Conservation (phyloP, 2,888 invertebrate species). For the Alentia gelatinosa region DNA sequence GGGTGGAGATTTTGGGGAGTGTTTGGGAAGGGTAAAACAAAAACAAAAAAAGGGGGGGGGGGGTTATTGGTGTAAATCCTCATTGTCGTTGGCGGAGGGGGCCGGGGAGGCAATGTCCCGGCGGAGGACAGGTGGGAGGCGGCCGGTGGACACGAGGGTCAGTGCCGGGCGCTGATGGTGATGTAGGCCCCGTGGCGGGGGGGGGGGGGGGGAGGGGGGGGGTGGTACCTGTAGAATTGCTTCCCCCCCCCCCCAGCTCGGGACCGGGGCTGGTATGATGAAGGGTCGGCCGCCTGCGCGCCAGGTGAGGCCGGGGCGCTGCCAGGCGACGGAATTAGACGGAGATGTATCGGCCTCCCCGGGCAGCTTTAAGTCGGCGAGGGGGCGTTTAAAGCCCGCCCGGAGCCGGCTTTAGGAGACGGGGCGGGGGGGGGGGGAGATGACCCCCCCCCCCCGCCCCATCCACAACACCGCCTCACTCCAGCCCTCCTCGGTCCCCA, state of each 20-base stretch:
- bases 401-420: not conserved
- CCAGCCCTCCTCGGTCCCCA: too few relatives aligned
- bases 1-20: too few relatives aligned
- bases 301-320: not conserved
- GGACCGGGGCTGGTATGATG: not conserved
- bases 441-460: too few relatives aligned
- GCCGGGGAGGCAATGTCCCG: too few relatives aligned
- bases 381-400: conserved; percentile 33
- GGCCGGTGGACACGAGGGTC: not conserved
- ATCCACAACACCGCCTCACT: too few relatives aligned
- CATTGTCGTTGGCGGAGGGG: not conserved
- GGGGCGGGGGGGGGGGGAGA: not conserved
- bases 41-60: too few relatives aligned
- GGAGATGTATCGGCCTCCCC: conserved; percentile 5
- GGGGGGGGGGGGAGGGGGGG: too few relatives aligned
- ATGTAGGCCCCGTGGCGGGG: too few relatives aligned
- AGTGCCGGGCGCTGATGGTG: not conserved
- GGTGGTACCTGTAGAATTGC: not conserved
- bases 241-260: too few relatives aligned
- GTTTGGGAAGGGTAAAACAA: too few relatives aligned
- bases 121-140: not conserved
- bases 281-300: not conserved
- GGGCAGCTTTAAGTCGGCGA: conserved; percentile 15
- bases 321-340: conserved; percentile 1
- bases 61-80: not conserved